Evolutionary conservation across 2,888 invertebrate species (phyloP), one percentile per base, ranked within the genome.

Genomic region (Salticus scenicus): DNA sequence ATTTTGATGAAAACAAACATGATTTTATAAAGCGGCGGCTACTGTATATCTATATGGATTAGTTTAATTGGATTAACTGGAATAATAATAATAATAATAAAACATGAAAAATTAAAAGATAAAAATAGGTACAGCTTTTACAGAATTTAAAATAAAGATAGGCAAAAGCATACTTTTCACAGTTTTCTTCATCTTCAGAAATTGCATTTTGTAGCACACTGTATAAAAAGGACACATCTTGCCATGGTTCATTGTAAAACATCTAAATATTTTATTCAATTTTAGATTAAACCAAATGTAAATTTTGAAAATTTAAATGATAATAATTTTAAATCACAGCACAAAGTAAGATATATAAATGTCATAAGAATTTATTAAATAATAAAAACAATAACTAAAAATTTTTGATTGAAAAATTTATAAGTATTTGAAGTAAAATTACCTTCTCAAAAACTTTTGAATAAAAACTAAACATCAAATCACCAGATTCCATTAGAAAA

Each of bases 401-500:
- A n/a, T n/a, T n/a, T n/a, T n/a, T n/a, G n/a, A n/a, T n/a, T n/a
- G n/a, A n/a, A n/a, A n/a, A n/a, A n/a, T n/a, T n/a, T n/a, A n/a
- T n/a, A n/a, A n/a, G n/a, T n/a, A 31, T 28, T 33, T 20, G 7
- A 69, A 20, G 24, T 0, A 64, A 47, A 83, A 81, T 88, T 88
- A 91, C 91, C 90, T 90, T 91, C 27, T 90, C 90, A 89, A 91
- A 91, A 20, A 91, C 88, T 72, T 90, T 89, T n/a, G 90, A 90
- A 87, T 91, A 91, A 88, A 91, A 91, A 77, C 90, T 90, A 88
- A 90, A 91, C 91, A 91, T 90, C 0, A 90, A 88, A 79, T 91
- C 91, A 0, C 91, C 91, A 67, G 90, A 90, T 82, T 91, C 91
- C 91, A 91, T 91, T 71, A 91, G 87, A 87, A 90, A 91, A 86